phyloP scores from a whole-genome alignment of 2,113 vertebrate genomes.

The Synodontis membranacea region DNA sequence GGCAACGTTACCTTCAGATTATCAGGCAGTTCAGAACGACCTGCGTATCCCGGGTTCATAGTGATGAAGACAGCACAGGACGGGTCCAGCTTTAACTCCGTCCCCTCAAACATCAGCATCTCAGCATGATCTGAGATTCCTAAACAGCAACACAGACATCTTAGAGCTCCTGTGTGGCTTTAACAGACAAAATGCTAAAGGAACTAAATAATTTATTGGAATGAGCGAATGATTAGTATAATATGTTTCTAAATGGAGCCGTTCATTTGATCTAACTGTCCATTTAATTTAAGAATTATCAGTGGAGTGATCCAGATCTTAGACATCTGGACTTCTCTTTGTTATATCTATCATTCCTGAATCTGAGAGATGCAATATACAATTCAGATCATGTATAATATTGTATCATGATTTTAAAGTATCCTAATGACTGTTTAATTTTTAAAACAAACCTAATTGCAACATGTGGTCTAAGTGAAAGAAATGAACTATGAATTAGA shows the following conservation, averaged over 20 bases:
- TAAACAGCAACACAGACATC: slow-evolving; percentile 54
- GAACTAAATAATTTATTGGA: not conserved
- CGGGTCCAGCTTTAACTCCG: slow-evolving; percentile 84
- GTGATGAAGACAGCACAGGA: slow-evolving; percentile 91
- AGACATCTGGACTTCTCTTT: not conserved
- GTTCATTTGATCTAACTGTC: not conserved
- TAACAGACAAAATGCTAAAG: slow-evolving; percentile 10
- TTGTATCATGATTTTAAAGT: not conserved
- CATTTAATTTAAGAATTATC: not conserved
- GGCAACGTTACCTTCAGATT: slow-evolving; percentile 91
- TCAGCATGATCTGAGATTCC: slow-evolving; percentile 80
- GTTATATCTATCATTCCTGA: not conserved
- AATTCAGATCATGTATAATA: not conserved
- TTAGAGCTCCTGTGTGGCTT: not conserved
- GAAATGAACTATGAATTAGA: not conserved
- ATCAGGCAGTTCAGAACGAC: slow-evolving; percentile 88
- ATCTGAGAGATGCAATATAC: not conserved
- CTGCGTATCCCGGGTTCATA: slow-evolving; percentile 93
- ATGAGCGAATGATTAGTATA: not conserved
- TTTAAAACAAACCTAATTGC: not conserved
- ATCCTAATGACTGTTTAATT: not conserved
- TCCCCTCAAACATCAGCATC: slow-evolving; percentile 84
- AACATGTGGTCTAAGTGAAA: not conserved
- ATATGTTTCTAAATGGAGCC: not conserved
- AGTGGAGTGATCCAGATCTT: not conserved